Conservation (phyloP, 2,888 invertebrate genomes). For the Calephelis perditalis region DNA sequence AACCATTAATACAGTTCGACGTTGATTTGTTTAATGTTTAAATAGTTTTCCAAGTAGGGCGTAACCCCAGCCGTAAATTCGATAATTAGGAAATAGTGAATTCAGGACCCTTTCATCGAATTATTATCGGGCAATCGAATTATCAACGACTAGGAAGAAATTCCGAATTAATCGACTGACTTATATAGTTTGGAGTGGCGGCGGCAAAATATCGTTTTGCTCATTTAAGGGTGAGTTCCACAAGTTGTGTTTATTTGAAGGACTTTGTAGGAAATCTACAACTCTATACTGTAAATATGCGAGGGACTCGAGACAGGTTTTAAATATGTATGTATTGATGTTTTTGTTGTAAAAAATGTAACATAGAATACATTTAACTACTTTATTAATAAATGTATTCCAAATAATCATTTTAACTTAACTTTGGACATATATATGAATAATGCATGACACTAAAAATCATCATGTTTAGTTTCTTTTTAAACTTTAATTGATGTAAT, state of each 20-base stretch:
- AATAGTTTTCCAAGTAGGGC: slow-evolving; percentile 36
- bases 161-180: slow-evolving; percentile 20
- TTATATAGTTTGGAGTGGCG: neutral
- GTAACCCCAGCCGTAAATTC: slow-evolving; percentile 44
- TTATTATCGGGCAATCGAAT: slow-evolving; percentile 46
- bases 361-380: too few species aligned
- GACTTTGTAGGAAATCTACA: too few species aligned
- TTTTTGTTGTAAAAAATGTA: too few species aligned
- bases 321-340: too few species aligned
- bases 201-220: neutral
- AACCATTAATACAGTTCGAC: slow-evolving; percentile 28
- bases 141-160: slow-evolving; percentile 44
- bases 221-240: neutral
- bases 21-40: slow-evolving; percentile 28
- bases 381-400: too few species aligned
- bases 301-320: too few species aligned
- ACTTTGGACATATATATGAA: too few species aligned
- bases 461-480: too few species aligned
- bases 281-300: too few species aligned
- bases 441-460: too few species aligned
- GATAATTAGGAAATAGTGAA: slow-evolving; percentile 75
- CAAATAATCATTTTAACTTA: too few species aligned
- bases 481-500: too few species aligned
- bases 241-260: neutral
- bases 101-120: slow-evolving; percentile 51